These are phyloP conservation scores for Leptinotarsa haldemani DNA, from an alignment of 2,888 invertebrate genomes.

Conservation along the genomic window DNA sequence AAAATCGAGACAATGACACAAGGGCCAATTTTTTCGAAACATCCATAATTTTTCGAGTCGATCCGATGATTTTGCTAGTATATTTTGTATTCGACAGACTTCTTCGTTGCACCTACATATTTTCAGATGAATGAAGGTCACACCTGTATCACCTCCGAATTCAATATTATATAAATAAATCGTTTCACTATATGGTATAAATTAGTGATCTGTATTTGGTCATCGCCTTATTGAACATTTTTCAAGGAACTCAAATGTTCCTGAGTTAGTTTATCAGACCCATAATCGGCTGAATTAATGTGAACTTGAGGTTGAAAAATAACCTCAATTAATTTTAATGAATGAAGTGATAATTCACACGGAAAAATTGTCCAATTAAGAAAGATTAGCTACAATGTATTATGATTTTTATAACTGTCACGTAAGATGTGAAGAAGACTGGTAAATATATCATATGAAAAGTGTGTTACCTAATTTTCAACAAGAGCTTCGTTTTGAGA, in stretches of 20 bases:
- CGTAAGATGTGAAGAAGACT: background rate
- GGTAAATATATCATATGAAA: background rate
- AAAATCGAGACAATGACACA: no score
- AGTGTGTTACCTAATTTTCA: background rate
- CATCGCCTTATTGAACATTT: background rate
- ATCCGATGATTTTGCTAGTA: no score
- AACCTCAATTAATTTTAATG: slow-evolving; percentile 16
- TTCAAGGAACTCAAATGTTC: background rate
- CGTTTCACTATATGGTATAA: background rate
- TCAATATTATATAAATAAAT: background rate
- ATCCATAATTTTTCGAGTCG: no score
- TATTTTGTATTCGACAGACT: no score
- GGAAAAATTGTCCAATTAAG: slow-evolving; percentile 19
- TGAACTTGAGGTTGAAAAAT: slow-evolving; percentile 12
- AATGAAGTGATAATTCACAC: slow-evolving; percentile 17
- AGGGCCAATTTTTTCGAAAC: no score
- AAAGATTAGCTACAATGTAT: slow-evolving; percentile 2
- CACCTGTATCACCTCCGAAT: background rate
- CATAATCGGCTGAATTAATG: background rate
- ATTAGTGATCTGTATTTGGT: background rate
- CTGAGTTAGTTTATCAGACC: background rate
- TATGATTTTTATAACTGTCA: slow-evolving; percentile 1
- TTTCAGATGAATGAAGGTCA: background rate
- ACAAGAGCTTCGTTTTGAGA: background rate
- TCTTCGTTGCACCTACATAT: no score